Evolutionary conservation across 2,888 invertebrate genomes (phyloP).

Genomic region (Sinodicranocentrus sp.): DNA sequence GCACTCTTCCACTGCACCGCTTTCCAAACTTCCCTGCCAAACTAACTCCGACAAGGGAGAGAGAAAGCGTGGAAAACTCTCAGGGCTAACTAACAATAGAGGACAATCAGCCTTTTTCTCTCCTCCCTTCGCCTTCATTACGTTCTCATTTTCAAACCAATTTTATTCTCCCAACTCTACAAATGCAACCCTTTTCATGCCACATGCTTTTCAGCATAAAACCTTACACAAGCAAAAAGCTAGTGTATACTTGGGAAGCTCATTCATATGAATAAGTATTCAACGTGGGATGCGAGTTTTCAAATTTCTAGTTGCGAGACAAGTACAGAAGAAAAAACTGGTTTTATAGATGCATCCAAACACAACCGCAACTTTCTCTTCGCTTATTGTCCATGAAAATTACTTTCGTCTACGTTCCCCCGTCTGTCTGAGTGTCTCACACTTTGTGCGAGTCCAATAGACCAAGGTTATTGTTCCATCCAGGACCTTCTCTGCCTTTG

Average conservation of each 20-base stretch:
- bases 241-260: conserved; percentile 14
- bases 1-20: conserved; percentile 53
- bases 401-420: conserved; percentile 29
- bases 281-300: conserved; percentile 22
- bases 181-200: conserved; percentile 47
- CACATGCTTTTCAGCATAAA: neutral
- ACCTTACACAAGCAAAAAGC: conserved; percentile 2
- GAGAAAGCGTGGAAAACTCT: conserved; percentile 40
- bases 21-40: conserved; percentile 12
- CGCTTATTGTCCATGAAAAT: conserved; percentile 46
- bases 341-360: conserved; percentile 32
- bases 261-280: too few relatives aligned
- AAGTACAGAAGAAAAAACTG: conserved; percentile 19
- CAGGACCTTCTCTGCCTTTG: conserved; percentile 40
- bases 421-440: too few relatives aligned
- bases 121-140: conserved; percentile 60
- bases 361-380: conserved; percentile 45
- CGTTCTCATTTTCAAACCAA: conserved; percentile 65
- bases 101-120: conserved; percentile 63
- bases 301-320: conserved; percentile 23
- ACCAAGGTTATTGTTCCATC: conserved; percentile 61
- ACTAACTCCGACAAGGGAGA: neutral
- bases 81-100: conserved; percentile 59
- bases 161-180: conserved; percentile 42
- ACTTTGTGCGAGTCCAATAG: too few relatives aligned